phyloP scores from a whole-genome alignment of 2,888 invertebrate genomes.

The Eueremaeus valkanovi region DNA sequence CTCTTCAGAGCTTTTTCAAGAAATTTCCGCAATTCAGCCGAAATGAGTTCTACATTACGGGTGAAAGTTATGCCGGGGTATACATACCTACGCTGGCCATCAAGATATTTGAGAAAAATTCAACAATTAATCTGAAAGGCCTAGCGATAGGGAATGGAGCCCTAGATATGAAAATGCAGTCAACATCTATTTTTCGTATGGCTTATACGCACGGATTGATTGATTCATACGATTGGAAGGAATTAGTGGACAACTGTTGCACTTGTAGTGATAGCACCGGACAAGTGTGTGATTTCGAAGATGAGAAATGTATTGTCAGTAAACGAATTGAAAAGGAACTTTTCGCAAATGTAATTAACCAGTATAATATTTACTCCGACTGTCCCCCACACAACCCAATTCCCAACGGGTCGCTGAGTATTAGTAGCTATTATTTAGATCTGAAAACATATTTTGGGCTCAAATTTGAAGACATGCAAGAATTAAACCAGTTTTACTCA shows the following conservation, averaged over 20 bases:
- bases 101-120: background rate
- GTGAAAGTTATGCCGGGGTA: constrained; percentile 27
- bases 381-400: background rate
- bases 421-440: background rate
- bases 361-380: background rate
- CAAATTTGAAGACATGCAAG: background rate
- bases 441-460: background rate
- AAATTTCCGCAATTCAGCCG: constrained; percentile 20
- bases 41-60: constrained; percentile 22
- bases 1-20: background rate
- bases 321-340: background rate
- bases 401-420: background rate
- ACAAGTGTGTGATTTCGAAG: constrained; percentile 2
- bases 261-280: constrained; percentile 10
- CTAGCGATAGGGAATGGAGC: constrained; percentile 55
- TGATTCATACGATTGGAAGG: constrained; percentile 50
- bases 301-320: background rate
- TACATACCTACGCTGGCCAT: constrained; percentile 25
- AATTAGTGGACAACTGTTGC: constrained; percentile 49
- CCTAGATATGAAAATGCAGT: constrained; percentile 50
- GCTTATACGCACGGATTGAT: constrained; percentile 54
- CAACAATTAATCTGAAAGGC: background rate
- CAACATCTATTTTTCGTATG: constrained; percentile 52
- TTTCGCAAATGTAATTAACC: background rate
- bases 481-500: background rate